These are phyloP conservation scores for Notothenia rossii DNA, from an alignment of 2,113 vertebrate species.

Conservation along the genomic window DNA sequence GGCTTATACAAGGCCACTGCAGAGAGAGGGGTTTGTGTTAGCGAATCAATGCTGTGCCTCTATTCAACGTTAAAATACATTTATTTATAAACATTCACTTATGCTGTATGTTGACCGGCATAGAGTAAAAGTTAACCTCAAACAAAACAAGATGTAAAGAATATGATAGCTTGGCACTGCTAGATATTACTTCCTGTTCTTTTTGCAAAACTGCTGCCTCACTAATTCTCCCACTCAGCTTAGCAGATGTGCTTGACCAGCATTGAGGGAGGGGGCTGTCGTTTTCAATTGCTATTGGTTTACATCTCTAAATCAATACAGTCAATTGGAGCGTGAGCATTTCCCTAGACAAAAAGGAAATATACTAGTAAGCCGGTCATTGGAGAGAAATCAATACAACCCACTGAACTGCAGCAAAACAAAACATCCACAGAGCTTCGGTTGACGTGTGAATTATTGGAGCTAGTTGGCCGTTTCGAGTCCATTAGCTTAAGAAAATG, in stretches of 20 bases:
- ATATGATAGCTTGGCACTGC: neutral
- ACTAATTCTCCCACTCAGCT: constrained; percentile 6
- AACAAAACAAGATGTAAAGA: neutral
- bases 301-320: constrained; percentile 62
- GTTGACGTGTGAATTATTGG: constrained; percentile 33
- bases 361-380: constrained; percentile 41
- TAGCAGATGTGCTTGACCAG: constrained; percentile 14
- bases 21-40: constrained; percentile 7
- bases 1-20: neutral
- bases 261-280: neutral
- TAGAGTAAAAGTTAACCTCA: neutral
- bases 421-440: constrained; percentile 16
- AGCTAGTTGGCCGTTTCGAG: constrained; percentile 3
- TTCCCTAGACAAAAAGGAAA: constrained; percentile 50
- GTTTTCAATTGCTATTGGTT: constrained; percentile 29
- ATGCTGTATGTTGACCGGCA: neutral
- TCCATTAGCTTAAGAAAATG: constrained; percentile 20
- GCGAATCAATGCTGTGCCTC: neutral
- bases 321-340: constrained; percentile 53
- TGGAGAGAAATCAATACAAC: constrained; percentile 60
- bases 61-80: constrained; percentile 9
- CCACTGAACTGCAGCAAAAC: constrained; percentile 28
- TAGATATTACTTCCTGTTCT: neutral
- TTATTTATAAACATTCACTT: neutral
- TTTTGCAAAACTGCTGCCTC: constrained; percentile 26